A percentile compares a stretch with the other conserved stretches of the same genome.
phyloP scores from a whole-genome alignment of 2,888 invertebrate genomes.

The Cerceris ruficornis region DNA sequence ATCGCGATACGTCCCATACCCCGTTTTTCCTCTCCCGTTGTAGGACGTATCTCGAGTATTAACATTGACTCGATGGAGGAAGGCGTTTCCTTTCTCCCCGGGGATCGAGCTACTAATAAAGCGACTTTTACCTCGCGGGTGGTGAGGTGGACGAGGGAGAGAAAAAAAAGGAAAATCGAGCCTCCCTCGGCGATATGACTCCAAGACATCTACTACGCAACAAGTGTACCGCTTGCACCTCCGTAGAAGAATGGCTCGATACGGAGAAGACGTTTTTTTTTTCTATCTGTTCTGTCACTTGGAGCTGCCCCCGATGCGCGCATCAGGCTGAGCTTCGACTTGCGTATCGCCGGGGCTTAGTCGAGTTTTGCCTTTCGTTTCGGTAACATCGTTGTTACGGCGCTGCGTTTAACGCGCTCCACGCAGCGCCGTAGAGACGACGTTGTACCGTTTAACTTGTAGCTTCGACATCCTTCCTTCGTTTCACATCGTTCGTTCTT shows the following conservation, averaged over 20 bases:
- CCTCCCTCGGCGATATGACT: too few relatives aligned
- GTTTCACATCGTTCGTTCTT: too few relatives aligned
- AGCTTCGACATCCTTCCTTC: too few relatives aligned
- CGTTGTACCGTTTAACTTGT: not conserved
- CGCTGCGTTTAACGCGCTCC: not conserved
- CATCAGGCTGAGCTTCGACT: not conserved
- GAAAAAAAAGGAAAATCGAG: too few relatives aligned
- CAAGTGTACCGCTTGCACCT: not conserved
- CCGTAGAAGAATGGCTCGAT: not conserved
- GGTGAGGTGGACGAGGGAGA: too few relatives aligned
- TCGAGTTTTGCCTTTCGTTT: constrained; percentile 12
- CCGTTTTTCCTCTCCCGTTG: constrained; percentile 28
- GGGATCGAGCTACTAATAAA: too few relatives aligned
- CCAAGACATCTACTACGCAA: not conserved
- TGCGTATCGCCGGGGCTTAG: constrained; percentile 1
- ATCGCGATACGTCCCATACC: constrained; percentile 29
- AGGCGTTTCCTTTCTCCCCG: too few relatives aligned
- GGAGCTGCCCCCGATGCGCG: constrained; percentile 4
- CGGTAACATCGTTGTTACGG: constrained; percentile 6
- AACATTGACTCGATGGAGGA: constrained; percentile 15
- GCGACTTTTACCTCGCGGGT: too few relatives aligned
- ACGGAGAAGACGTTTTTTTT: not conserved
- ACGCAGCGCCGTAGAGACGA: not conserved
- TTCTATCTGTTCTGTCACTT: not conserved
- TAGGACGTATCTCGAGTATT: too few relatives aligned